These are phyloP conservation scores for Buathra laborator DNA, from an alignment of 2,888 invertebrate genomes.

Conservation along the genomic window DNA sequence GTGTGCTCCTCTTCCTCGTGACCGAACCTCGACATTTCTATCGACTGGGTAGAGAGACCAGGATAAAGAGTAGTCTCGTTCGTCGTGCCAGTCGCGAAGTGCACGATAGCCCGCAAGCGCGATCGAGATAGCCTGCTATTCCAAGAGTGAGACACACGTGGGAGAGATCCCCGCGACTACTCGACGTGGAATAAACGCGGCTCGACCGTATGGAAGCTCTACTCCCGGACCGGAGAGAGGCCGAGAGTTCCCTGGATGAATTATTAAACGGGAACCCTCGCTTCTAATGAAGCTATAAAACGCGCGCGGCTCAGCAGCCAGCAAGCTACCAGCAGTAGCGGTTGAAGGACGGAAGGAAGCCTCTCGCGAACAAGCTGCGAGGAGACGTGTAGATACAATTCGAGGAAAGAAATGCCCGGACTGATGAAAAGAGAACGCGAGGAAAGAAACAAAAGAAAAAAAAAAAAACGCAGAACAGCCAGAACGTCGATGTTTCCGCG, in stretches of 20 bases:
- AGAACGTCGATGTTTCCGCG: constrained; percentile 20
- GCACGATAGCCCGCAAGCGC: constrained; percentile 49
- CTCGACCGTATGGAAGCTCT: constrained; percentile 54
- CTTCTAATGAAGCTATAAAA: constrained; percentile 81
- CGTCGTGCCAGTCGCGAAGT: constrained; percentile 63
- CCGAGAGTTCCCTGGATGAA: constrained; percentile 75
- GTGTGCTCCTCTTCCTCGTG: constrained; percentile 54
- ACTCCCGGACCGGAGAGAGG: constrained; percentile 36
- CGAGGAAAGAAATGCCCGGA: constrained; percentile 32
- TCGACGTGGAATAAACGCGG: constrained; percentile 71
- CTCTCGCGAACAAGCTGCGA: constrained; percentile 13
- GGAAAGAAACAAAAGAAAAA: constrained; percentile 30
- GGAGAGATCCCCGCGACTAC: constrained; percentile 71
- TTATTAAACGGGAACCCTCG: constrained; percentile 80
- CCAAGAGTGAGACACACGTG: constrained; percentile 52
- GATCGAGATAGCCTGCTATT: constrained; percentile 41
- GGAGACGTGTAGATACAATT: constrained; percentile 34
- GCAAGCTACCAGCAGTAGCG: constrained; percentile 9
- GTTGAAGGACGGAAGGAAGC: constrained; percentile 40
- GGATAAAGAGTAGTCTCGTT: constrained; percentile 53
- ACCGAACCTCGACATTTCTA: constrained; percentile 53
- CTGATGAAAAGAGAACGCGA: constrained; percentile 27
- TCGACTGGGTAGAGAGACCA: constrained; percentile 36
- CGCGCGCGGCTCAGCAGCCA: constrained; percentile 67
- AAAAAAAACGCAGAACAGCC: constrained; percentile 27